A percentile compares a stretch with the other conserved stretches of the same genome.
phyloP scores from a whole-genome alignment of 35 echinoderm and acorn worm species.

The Apostichopus parvimensis region DNA sequence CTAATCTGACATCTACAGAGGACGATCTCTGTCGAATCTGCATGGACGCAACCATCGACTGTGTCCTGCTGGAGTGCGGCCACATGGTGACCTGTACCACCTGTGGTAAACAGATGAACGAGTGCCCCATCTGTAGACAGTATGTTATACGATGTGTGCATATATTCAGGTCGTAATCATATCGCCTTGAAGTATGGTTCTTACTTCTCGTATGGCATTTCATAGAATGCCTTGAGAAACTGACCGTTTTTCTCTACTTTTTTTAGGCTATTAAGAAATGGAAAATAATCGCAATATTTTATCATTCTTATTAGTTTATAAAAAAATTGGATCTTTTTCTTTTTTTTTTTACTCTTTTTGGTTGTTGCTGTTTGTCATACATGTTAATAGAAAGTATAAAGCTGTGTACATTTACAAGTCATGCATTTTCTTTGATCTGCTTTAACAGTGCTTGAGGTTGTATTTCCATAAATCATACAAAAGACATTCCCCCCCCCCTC shows the following conservation, averaged over 20 bases:
- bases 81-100: slow-evolving; percentile 98
- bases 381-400: no score
- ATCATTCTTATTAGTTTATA: not conserved
- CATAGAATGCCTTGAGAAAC: not conserved
- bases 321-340: not conserved
- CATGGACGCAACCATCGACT: slow-evolving; percentile 97
- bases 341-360: no score
- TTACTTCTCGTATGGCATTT: not conserved
- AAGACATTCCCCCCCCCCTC: no score
- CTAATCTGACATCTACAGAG: not conserved
- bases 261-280: slow-evolving; percentile 2
- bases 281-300: not conserved
- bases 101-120: slow-evolving; percentile 88
- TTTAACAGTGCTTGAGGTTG: no score
- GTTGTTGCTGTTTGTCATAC: no score
- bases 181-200: not conserved
- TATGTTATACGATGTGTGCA: slow-evolving; percentile 90
- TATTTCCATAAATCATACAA: no score
- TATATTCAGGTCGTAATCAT: slow-evolving; percentile 67
- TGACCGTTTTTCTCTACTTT: not conserved
- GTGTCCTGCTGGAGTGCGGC: slow-evolving; percentile 92
- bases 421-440: no score
- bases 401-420: no score
- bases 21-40: slow-evolving; percentile 85
- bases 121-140: slow-evolving; percentile 95